Conservation (phyloP, 1,140 invertebrate genomes). For the Anadara kagoshimensis region DNA sequence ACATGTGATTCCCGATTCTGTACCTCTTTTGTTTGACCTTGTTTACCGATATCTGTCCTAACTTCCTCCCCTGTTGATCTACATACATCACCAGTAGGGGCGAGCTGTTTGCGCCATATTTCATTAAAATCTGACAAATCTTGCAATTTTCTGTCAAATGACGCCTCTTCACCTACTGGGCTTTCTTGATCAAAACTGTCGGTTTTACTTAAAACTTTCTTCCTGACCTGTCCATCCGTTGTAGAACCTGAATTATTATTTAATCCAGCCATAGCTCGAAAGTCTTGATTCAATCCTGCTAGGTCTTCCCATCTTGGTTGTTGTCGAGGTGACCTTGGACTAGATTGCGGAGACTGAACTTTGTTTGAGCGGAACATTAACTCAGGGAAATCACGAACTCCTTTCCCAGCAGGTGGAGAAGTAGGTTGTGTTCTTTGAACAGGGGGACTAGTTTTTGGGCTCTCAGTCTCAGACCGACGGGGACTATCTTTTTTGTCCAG, state of each 20-base stretch:
- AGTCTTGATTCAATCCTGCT: slow-evolving; percentile 50
- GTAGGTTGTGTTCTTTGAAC: slow-evolving; percentile 2
- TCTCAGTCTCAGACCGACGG: too few species aligned
- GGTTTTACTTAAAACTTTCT: background rate
- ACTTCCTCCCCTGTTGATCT: slow-evolving; percentile 5
- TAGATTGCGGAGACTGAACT: slow-evolving; percentile 20
- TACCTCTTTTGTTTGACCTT: slow-evolving; percentile 1
- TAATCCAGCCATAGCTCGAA: slow-evolving; percentile 27
- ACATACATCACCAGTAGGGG: slow-evolving; percentile 52
- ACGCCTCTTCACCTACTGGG: slow-evolving; percentile 6
- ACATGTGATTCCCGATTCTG: slow-evolving; percentile 8
- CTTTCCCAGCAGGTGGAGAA: too few species aligned
- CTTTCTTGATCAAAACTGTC: background rate
- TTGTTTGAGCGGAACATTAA: background rate
- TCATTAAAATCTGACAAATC: slow-evolving; percentile 54
- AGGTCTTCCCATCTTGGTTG: slow-evolving; percentile 56
- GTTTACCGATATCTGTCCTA: background rate
- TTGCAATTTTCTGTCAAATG: slow-evolving; percentile 37
- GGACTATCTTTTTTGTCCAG: too few species aligned
- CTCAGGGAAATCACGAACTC: slow-evolving; percentile 20
- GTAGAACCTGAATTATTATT: background rate
- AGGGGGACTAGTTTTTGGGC: slow-evolving; percentile 6
- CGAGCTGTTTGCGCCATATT: slow-evolving; percentile 50
- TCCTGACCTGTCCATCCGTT: background rate
- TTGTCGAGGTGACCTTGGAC: slow-evolving; percentile 52